Base-by-base conservation (phyloP, 30 jellyfish, hydroid and myxozoan genomes). In the Aurelia aurita region DNA sequence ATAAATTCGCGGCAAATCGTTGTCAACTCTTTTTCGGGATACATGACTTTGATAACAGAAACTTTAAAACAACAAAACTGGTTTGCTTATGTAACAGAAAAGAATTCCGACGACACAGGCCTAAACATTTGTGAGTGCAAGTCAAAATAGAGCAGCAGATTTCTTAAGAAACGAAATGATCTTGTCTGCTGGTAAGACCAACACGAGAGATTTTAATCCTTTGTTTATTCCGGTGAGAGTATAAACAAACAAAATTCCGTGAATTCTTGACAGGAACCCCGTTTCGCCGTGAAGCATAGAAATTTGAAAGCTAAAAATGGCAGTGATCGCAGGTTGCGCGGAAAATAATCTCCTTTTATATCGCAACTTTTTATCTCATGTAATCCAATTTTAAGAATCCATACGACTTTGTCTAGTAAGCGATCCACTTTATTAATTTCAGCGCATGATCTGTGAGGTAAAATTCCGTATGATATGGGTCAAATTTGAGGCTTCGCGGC, bases 301-400 rank as follows among this genome's bases (percentile, higher is more conserved):
- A 39, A 2, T 39, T 39, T 39, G 51, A 39, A 39, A 39, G 51
- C 51, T 39, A 39, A 39, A 39, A 31, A 39, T n/a, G 76, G 22
- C 21, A 63, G 67, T 61, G 64, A 60, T 77, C 79, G 28, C 19
- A 68, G 45, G 79, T 46, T 28, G 45, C 58, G 12, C 70, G 64
- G 77, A 77, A 63, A 71, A 23, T 44, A 43, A 80, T 47, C 49
- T 77, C 31, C 90, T 63, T 44, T 80, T 46, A 46, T 20, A 64
- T 80, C 90, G 82, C 90, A 34, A 53, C 82, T 76, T 64, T 65
- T 71, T 69, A 62, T 71, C 75, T 69, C 62, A 26, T 19, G 5
- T 83, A 83, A 83, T 83, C 93, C 77, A 83, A 83, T 83, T 83
- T 83, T 26, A 69, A 19, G 83, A 54, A 69, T 46, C 51, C 66